phyloP scores from a whole-genome alignment of 1,140 invertebrate genomes.

The Watersipora subatra region DNA sequence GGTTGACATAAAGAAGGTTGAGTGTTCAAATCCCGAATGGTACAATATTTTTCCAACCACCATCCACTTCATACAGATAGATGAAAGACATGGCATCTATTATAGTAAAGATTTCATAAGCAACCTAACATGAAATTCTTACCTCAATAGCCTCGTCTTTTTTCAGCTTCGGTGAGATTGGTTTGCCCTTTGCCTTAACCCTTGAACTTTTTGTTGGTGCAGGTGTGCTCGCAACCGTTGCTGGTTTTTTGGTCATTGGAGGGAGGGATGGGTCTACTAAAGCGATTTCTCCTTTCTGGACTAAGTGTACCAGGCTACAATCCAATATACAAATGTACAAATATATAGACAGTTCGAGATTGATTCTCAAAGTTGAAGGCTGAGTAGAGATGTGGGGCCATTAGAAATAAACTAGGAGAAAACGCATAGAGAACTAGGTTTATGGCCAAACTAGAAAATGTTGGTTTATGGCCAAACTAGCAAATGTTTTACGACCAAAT shows the following conservation, averaged over 20 bases:
- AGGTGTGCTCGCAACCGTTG: slow-evolving; percentile 8
- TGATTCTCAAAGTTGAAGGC: neutral
- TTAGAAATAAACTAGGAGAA: neutral
- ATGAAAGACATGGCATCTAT: too few relatives aligned
- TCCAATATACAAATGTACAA: neutral
- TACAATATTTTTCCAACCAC: too few relatives aligned
- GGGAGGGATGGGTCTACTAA: slow-evolving; percentile 20
- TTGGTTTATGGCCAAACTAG: neutral
- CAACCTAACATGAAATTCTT: too few relatives aligned
- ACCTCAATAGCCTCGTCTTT: slow-evolving; percentile 32
- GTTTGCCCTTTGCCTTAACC: slow-evolving; percentile 23
- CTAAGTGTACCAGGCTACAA: neutral
- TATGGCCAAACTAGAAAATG: neutral
- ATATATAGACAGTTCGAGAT: neutral
- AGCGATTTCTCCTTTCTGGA: slow-evolving; percentile 17
- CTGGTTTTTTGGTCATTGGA: neutral
- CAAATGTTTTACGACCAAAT: too few relatives aligned
- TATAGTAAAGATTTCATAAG: too few relatives aligned
- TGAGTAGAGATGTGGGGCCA: neutral
- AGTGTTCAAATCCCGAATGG: too few relatives aligned
- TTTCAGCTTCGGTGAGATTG: slow-evolving; percentile 27
- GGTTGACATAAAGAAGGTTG: too few relatives aligned
- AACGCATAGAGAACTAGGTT: too few relatives aligned
- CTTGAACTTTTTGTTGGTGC: slow-evolving; percentile 9
- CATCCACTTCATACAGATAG: too few relatives aligned